Evolutionary conservation across 2,888 invertebrate species (phyloP).

Genomic region (Ochlodes sylvanus): DNA sequence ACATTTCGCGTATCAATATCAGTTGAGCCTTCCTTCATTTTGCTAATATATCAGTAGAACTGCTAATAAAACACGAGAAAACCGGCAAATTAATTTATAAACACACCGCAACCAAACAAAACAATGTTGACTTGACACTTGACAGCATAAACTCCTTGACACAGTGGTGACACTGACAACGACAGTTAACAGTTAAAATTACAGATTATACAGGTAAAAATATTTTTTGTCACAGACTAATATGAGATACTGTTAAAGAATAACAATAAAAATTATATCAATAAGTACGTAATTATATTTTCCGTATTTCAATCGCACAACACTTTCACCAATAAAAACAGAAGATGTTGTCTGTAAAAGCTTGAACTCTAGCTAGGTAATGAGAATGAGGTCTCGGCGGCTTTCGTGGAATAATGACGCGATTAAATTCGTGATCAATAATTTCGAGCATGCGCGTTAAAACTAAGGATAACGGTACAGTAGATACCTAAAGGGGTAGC

Average conservation of each 20-base stretch:
- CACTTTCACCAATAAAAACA: too few relatives aligned
- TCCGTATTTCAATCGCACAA: too few relatives aligned
- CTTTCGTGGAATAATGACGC: background rate
- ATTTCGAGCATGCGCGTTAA: slow-evolving; percentile 52
- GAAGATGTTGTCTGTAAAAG: too few relatives aligned
- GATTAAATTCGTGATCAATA: slow-evolving; percentile 52
- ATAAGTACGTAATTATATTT: too few relatives aligned
- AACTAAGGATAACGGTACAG: background rate
- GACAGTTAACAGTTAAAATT: background rate
- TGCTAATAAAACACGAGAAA: slow-evolving; percentile 35
- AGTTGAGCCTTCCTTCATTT: slow-evolving; percentile 72
- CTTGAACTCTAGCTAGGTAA: too few relatives aligned
- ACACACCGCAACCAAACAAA: slow-evolving; percentile 7
- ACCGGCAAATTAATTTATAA: slow-evolving; percentile 42
- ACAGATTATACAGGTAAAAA: background rate
- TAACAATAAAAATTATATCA: too few relatives aligned
- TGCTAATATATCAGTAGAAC: slow-evolving; percentile 39
- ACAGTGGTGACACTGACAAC: slow-evolving; percentile 14
- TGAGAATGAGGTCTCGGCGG: too few relatives aligned
- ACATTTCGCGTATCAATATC: slow-evolving; percentile 90
- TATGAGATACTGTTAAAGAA: background rate
- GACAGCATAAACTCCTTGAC: background rate
- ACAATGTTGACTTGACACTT: slow-evolving; percentile 3
- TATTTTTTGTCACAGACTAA: background rate
- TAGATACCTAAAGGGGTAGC: too few relatives aligned